Percentiles rank a stretch among this genome's conserved stretches.
Evolutionary conservation across 2,113 vertebrate genomes (phyloP).

Genomic region (Rallus limicola): DNA sequence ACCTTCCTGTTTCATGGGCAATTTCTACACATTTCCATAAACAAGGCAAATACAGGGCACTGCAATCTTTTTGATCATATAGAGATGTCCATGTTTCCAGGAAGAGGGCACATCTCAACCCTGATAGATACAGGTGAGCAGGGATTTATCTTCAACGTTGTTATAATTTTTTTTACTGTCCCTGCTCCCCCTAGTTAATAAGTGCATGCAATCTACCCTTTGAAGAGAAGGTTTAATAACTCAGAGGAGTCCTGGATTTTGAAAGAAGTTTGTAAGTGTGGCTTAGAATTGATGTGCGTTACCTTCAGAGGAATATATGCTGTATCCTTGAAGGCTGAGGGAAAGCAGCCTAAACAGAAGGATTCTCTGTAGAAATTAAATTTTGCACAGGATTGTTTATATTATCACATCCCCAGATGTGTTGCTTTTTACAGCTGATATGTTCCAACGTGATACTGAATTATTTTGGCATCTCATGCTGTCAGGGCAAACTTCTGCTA

Average conservation of each 20-base stretch:
- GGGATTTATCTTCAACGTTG: not conserved
- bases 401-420: not conserved
- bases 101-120: not conserved
- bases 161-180: not conserved
- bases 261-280: not conserved
- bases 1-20: not conserved
- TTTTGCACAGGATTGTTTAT: not conserved
- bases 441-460: not conserved
- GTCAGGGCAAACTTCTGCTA: not conserved
- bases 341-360: not conserved
- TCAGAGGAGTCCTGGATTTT: constrained; percentile 24
- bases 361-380: not conserved
- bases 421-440: not conserved
- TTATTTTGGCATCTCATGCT: not conserved
- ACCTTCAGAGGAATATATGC: not conserved
- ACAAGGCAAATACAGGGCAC: rapidly evolving
- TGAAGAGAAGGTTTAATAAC: not conserved
- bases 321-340: not conserved
- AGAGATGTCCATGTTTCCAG: not conserved
- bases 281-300: not conserved
- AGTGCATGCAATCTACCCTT: not conserved
- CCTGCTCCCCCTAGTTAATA: rapidly evolving
- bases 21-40: rapidly evolving
- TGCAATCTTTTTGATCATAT: not conserved
- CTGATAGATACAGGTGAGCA: not conserved